Evolutionary conservation across 2,113 vertebrate species (phyloP).

Genomic region (Paedocypris sp.): DNA sequence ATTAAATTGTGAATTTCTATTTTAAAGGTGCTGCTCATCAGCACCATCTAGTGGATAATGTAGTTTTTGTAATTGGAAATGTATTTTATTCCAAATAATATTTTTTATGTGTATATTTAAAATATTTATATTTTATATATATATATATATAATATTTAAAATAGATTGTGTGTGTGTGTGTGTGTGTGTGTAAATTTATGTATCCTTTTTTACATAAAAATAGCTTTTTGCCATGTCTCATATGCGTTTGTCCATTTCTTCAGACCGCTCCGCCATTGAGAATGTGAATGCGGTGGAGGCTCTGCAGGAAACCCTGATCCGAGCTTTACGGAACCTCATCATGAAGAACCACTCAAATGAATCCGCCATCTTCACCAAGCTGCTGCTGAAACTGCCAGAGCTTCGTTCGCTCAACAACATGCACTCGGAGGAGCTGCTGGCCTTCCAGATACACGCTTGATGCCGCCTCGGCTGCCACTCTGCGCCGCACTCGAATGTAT

Average conservation of each 20-base stretch:
- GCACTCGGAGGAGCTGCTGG: constrained; percentile 96
- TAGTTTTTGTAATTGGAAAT: too few relatives aligned
- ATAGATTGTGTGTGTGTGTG: too few relatives aligned
- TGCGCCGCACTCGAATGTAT: constrained; percentile 48
- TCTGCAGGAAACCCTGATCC: constrained; percentile 91
- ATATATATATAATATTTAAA: too few relatives aligned
- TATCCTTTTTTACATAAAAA: not conserved
- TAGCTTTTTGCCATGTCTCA: not conserved
- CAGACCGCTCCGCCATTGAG: constrained; percentile 94
- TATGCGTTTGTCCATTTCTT: not conserved
- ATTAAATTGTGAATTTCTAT: too few relatives aligned
- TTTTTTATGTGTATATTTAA: too few relatives aligned
- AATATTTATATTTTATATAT: too few relatives aligned
- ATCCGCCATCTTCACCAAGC: constrained; percentile 90
- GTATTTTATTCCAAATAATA: too few relatives aligned
- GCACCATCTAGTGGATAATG: too few relatives aligned
- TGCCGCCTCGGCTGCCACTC: constrained; percentile 35
- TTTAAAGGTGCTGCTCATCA: too few relatives aligned
- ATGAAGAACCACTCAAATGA: constrained; percentile 88
- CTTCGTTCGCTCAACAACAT: constrained; percentile 97
- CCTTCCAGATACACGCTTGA: constrained; percentile 94
- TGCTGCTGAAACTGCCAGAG: constrained; percentile 90
- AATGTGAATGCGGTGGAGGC: constrained; percentile 83
- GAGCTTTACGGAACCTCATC: constrained; percentile 84
- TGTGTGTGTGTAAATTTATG: too few relatives aligned